Evolutionary conservation across 2,797 vertebrate species (phyloP), one percentile per base, ranked within the genome.

Genomic region (Taenioides sp.): DNA sequence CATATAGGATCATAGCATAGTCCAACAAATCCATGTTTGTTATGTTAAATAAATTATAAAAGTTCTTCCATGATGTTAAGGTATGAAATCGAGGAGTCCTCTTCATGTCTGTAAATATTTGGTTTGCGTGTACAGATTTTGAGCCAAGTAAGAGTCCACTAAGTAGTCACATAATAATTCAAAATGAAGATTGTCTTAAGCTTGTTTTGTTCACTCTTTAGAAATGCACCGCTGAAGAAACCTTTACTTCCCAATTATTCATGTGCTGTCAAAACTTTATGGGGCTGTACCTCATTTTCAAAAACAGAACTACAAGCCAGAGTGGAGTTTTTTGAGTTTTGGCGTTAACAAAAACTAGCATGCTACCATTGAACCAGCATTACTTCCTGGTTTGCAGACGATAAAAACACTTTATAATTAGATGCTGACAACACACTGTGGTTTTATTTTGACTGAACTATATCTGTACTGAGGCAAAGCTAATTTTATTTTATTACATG

Each of bases 11-110:
- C 23, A 69, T 18, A 16, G 55, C 9, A 62, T 55, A 55, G 22
- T 67, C 16, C 17, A 49, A 54, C 37, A 63, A 66, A 64, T 47
- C 57, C 17, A 47, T 50, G 1, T 5, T 54, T 23, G 58, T 65
- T 40, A 74, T 63, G 66, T 65, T 60, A 67, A 70, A 57, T 58
- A 37, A 25, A 1, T 23, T 49, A 37, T 18, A 34, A 61, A 2
- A 72, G 25, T 49, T 37, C 73, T 70, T 82, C 76, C 73, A 78
- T 80, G 74, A 78, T 72, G 16, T 54, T 9, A 77, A 73, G 18
- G 31, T 27, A 54, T 57, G 55, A 10, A 77, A 64, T 61, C 40
- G 34, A 12, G 17, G 37, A 52, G 7, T 7, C 11, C 50, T 67
- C 22, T 43, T 2, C 34, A 55, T 25, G 43, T 73, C 65, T 71